A percentile compares a stretch with the other conserved stretches of the same genome.
phyloP scores from a whole-genome alignment of 2,888 invertebrate species.

The Eucera pruinosa region DNA sequence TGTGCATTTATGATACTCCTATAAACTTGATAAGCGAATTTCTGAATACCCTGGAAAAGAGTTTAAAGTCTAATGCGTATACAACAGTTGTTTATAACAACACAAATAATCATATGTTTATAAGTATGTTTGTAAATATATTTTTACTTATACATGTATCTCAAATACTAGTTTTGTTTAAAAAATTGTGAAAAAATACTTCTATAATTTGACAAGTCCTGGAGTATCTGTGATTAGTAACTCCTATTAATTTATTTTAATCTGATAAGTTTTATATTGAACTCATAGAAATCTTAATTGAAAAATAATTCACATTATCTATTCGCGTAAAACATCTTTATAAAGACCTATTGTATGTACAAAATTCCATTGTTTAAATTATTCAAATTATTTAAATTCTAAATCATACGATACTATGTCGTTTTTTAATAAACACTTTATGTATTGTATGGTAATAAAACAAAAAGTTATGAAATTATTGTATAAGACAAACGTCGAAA shows the following conservation, averaged over 20 bases:
- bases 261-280: too few species aligned
- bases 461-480: constrained; percentile 33
- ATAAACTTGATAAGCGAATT: constrained; percentile 48
- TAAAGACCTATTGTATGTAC: too few species aligned
- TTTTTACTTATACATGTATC: constrained; percentile 22
- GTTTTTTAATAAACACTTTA: constrained; percentile 10
- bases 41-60: constrained; percentile 67
- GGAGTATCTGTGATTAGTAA: not conserved
- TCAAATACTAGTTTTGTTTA: constrained; percentile 18
- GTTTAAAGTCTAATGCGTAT: constrained; percentile 22
- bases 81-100: constrained; percentile 27
- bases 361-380: not conserved
- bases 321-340: too few species aligned
- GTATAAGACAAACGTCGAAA: constrained; percentile 8
- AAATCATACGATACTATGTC: too few species aligned
- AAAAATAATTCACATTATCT: too few species aligned
- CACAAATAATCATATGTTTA: constrained; percentile 26
- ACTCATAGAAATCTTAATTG: too few species aligned
- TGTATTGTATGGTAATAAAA: not conserved
- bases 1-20: constrained; percentile 28
- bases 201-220: constrained; percentile 21
- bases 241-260: too few species aligned
- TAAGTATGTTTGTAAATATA: too few species aligned
- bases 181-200: constrained; percentile 43
- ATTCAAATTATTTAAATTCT: not conserved